Conservation (phyloP, 2,797 vertebrate species). For the Botia kubotai region DNA sequence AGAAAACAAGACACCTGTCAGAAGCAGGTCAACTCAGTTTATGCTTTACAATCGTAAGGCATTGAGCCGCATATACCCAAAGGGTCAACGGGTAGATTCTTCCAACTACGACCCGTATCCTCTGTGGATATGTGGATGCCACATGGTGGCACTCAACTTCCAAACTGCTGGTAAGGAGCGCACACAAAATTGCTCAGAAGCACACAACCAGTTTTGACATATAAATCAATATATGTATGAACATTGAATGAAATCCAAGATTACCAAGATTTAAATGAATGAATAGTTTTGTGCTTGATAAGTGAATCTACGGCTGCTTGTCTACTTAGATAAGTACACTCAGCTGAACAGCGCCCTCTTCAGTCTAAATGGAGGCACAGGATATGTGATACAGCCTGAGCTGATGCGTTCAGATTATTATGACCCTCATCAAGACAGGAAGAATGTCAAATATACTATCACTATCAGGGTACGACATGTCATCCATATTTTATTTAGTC, state of each 20-base stretch:
- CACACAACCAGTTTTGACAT: not conserved
- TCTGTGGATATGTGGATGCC: conserved; percentile 90
- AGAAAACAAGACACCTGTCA: conserved; percentile 89
- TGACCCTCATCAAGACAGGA: conserved; percentile 82
- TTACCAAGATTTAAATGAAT: too few relatives aligned
- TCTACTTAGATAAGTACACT: conserved; percentile 88
- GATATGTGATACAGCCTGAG: conserved; percentile 93
- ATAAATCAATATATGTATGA: not conserved
- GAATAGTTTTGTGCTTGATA: not conserved
- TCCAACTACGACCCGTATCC: conserved; percentile 96
- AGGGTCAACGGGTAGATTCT: conserved; percentile 93
- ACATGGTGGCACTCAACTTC: conserved; percentile 97
- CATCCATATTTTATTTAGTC: not conserved
- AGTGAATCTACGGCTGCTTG: not conserved
- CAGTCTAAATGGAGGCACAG: conserved; percentile 87
- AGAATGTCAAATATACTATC: conserved; percentile 81
- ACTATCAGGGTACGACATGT: conserved; percentile 81
- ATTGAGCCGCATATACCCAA: conserved; percentile 93
- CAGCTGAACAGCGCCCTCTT: conserved; percentile 94
- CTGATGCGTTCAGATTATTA: conserved; percentile 86
- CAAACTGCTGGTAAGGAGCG: conserved; percentile 85
- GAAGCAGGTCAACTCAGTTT: conserved; percentile 81
- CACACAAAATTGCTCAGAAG: not conserved
- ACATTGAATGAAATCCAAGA: too few relatives aligned
- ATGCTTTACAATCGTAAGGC: conserved; percentile 90